phyloP scores from a whole-genome alignment of 2,797 vertebrate species.

The Myotis planiceps region DNA sequence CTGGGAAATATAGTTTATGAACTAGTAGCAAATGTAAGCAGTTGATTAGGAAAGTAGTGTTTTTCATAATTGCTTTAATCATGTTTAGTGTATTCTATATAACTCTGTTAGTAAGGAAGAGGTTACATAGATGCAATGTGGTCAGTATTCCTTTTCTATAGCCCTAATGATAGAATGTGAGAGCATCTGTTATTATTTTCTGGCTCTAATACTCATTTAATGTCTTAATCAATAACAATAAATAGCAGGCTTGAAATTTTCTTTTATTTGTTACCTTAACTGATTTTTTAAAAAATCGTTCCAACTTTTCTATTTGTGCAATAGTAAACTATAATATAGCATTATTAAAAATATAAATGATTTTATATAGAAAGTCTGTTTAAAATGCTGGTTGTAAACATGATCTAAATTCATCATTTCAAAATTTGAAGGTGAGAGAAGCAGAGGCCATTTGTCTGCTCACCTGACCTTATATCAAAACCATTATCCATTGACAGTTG shows the following conservation, averaged over 20 bases:
- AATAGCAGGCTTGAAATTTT: neutral
- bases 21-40: neutral
- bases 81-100: neutral
- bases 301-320: neutral
- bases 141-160: neutral
- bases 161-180: neutral
- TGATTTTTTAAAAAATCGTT: neutral
- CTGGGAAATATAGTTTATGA: conserved; percentile 35
- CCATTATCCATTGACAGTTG: neutral
- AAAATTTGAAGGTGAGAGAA: neutral
- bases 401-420: neutral
- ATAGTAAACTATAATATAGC: neutral
- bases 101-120: neutral
- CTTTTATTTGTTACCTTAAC: neutral
- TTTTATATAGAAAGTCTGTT: conserved; percentile 8
- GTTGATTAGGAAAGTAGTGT: neutral
- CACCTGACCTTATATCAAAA: neutral
- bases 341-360: conserved; percentile 25
- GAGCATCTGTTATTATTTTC: neutral
- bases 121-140: neutral
- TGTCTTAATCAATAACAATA: neutral
- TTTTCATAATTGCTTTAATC: conserved; percentile 19
- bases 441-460: neutral
- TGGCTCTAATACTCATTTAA: neutral
- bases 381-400: neutral